A percentile compares a stretch with the other conserved stretches of the same genome.
Conservation (phyloP, 2,113 vertebrate genomes). For the Dendrocopos noguchii region DNA sequence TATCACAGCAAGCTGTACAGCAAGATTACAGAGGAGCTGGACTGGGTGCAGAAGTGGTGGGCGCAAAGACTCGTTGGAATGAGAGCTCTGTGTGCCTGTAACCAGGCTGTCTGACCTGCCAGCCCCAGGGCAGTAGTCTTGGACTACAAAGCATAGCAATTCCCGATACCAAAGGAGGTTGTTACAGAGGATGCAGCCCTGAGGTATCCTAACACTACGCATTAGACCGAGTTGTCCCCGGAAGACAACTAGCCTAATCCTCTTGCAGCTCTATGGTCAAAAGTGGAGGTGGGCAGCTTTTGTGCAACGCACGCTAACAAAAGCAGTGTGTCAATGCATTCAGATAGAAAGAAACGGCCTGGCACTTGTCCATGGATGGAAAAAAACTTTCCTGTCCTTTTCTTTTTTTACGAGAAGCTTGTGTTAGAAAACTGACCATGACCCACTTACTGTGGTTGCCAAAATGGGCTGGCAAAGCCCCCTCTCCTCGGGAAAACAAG, state of each 20-base stretch:
- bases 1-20: background rate
- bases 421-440: slow-evolving; percentile 27
- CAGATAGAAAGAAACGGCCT: background rate
- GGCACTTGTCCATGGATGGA: background rate
- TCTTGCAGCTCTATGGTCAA: background rate
- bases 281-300: slow-evolving; percentile 4
- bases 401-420: background rate
- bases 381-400: background rate
- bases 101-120: background rate
- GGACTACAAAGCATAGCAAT: background rate
- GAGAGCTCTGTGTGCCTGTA: background rate
- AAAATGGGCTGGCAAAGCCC: background rate
- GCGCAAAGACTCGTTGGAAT: background rate
- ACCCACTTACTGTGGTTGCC: background rate
- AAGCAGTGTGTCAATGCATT: background rate
- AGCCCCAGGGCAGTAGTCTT: background rate
- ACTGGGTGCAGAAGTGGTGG: background rate
- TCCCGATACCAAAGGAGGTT: background rate
- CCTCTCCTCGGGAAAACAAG: background rate
- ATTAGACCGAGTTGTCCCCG: background rate
- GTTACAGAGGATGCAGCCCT: background rate
- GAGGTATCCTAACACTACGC: background rate
- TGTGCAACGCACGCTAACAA: background rate
- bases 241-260: background rate
- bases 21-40: background rate